phyloP scores from a whole-genome alignment of 2,113 vertebrate genomes.

The Girardinichthys multiradiatus region DNA sequence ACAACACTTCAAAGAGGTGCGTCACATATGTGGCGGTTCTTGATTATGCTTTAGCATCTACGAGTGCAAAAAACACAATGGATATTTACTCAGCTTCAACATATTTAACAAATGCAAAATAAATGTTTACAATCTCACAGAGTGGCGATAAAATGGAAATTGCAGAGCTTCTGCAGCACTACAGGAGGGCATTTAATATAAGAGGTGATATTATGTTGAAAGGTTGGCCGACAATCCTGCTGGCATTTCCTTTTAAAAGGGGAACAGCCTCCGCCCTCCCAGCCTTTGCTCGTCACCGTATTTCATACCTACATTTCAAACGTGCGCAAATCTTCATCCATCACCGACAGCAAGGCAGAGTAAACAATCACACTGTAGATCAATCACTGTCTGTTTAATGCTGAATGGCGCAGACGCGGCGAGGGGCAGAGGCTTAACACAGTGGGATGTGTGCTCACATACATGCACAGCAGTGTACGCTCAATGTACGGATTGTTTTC shows the following conservation, averaged over 20 bases:
- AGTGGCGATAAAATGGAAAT: constrained; percentile 48
- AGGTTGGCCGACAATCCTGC: constrained; percentile 36
- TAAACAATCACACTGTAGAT: constrained; percentile 75
- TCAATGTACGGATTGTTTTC: not conserved
- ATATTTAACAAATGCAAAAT: constrained; percentile 18
- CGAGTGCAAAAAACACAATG: constrained; percentile 1
- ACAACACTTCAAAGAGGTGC: constrained; percentile 17
- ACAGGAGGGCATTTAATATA: constrained; percentile 38
- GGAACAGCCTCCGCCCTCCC: constrained; percentile 26
- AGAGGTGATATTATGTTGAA: constrained; percentile 42
- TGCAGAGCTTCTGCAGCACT: constrained; percentile 18
- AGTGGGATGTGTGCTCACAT: constrained; percentile 28
- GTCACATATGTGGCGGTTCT: constrained; percentile 35
- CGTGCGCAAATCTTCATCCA: constrained; percentile 65
- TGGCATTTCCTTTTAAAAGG: constrained; percentile 48
- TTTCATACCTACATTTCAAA: constrained; percentile 63
- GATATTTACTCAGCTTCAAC: not conserved
- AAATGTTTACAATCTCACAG: constrained; percentile 19
- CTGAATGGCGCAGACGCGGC: constrained; percentile 7
- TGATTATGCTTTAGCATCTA: constrained; percentile 15
- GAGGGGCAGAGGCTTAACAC: constrained; percentile 28
- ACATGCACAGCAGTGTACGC: not conserved
- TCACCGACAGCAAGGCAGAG: constrained; percentile 72
- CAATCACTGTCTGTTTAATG: constrained; percentile 80
- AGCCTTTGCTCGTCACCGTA: constrained; percentile 29